Evolutionary conservation across 2,113 vertebrate species (phyloP), one percentile per base, ranked within the genome.

Genomic region (Sinocyclocheilus rhinocerous): DNA sequence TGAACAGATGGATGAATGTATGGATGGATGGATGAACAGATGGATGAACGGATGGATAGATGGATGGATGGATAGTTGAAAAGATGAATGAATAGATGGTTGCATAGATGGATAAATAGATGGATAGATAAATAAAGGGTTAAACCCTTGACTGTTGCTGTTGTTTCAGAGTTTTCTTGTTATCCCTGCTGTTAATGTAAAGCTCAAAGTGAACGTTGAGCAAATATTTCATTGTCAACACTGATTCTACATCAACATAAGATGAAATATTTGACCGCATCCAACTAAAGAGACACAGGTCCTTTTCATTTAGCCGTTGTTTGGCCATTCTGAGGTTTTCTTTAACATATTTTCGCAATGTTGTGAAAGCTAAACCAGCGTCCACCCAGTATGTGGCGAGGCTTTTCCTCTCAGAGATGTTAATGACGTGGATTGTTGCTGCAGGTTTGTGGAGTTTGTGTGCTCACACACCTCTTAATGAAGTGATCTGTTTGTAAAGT

Each of bases 401-500:
- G 84, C 87, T 91, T 89, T 85, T 89, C 88, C 86, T 89, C 81
- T 88, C 88, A 86, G 76, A 42, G 24, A 76, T 16, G 75, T 76
- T 86, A 63, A 29, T 16, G 36, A 15, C 1, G 10, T 52, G 50
- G 50, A 39, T 55, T 72, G 81, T 83, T 69, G 20, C 10, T 3
- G 52, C 8, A 45, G 20, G 81, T 52, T 33, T 67, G 42, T 84
- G 63, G 59, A 42, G 85, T 72, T 84, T 63, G 55, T 83, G 36
- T 65, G 16, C 50, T 18, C 24, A 33, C 45, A 91, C 90, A 85
- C 81, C 85, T 75, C 89, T 85, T 91, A 89, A 93, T 89, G 88
- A 90, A 81, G 88, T 93, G 4, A 61, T 92, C 91, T 89, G 86
- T 92, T 89, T 93, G 88, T 91, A 90, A 65, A 80, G 87, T 69